Evolutionary conservation across 2,113 vertebrate species (phyloP), one percentile per base, ranked within the genome.

Genomic region (Malurus elegans): DNA sequence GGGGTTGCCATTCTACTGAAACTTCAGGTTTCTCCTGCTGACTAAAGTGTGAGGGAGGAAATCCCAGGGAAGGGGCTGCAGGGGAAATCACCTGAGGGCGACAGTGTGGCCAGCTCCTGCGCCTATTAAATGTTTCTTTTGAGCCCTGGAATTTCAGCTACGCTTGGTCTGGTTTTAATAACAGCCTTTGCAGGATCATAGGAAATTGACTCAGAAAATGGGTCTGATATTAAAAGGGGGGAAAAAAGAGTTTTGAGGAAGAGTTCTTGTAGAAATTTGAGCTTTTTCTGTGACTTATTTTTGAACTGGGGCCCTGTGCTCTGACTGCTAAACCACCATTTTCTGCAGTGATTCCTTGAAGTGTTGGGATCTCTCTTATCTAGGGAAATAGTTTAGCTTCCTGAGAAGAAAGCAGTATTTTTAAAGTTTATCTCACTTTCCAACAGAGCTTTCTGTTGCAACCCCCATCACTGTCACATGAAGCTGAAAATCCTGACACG

Each of bases 161-260:
- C 40, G 70, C 89, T 91, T 61, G 85, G 96, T 97, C 97, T 98
- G 98, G 96, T 98, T 98, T 97, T 97, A 98, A 98, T 98, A 97
- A 98, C 95, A 96, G 92, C 95, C 96, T 97, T 97, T 36, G 57
- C 95, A 97, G 96, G 95, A 97, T 97, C 90, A 60, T 97, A 97
- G 94, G 97, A 97, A 98, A 97, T 97, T 93, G 97, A 96, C 92
- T 97, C 96, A 97, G 97, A 98, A 98, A 97, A 93, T 72, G 79
- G 90, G 95, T 94, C 93, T 95, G 97, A 97, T 97, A 97, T 96
- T 96, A 96, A 96, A 96, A 90, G 74, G 34, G 88, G 4, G 3
- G 3, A 29, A 66, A 61, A 47, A 26, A 47, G 17, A 80, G 21
- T 73, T 91, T 80, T 71, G 64, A 96, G 86, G 72, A 93, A 96